These are phyloP conservation scores for Patella caerulea DNA, from an alignment of 2,888 invertebrate genomes.

Conservation along the genomic window DNA sequence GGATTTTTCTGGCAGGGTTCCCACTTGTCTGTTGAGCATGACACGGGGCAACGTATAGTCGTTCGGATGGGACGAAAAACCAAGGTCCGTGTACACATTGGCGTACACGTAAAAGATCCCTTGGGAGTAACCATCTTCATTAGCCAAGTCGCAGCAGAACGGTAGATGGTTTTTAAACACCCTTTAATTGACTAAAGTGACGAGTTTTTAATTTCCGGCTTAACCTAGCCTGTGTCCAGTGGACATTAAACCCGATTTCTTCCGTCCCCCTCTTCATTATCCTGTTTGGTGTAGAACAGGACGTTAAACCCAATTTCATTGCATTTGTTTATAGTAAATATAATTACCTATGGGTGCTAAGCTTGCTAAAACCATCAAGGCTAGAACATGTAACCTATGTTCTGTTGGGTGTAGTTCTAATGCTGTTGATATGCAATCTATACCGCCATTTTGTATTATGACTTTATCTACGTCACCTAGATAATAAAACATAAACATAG, in stretches of 20 bases:
- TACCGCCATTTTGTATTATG: slow-evolving; percentile 27
- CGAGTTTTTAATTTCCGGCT: no score
- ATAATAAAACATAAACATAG: not conserved
- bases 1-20: no score
- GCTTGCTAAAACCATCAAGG: slow-evolving; percentile 33
- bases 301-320: no score
- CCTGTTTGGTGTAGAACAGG: slow-evolving; percentile 6
- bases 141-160: no score
- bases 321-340: not conserved
- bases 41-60: no score
- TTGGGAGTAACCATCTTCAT: no score
- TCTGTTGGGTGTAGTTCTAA: slow-evolving; percentile 31
- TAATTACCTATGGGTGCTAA: slow-evolving; percentile 31
- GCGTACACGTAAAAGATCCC: no score
- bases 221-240: not conserved
- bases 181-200: no score
- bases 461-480: slow-evolving; percentile 28
- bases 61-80: no score
- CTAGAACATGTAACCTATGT: slow-evolving; percentile 35
- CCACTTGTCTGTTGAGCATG: no score
- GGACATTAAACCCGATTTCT: not conserved
- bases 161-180: no score
- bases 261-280: not conserved
- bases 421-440: slow-evolving; percentile 23
- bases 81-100: no score